Percentiles rank a stretch among this genome's conserved stretches.
phyloP scores from a whole-genome alignment of 2,113 vertebrate genomes.

The Leucoraja erinaceus region DNA sequence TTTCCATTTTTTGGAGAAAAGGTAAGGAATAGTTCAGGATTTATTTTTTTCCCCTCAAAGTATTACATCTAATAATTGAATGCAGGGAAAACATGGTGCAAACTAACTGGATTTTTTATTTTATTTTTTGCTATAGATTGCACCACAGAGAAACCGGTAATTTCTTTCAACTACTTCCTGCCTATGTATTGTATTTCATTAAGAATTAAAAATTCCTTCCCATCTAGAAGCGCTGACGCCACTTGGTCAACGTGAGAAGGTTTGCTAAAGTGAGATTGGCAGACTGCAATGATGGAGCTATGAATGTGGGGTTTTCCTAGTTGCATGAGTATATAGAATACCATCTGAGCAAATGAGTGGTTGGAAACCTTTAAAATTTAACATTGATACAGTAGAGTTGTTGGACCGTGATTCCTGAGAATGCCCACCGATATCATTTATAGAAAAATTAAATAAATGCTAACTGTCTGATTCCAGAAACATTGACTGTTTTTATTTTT shows the following conservation, averaged over 20 bases:
- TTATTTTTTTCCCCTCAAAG: not conserved
- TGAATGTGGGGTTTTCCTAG: not conserved
- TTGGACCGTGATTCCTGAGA: not conserved
- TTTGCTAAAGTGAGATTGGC: not conserved
- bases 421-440: not conserved
- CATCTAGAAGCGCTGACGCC: not conserved
- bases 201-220: not conserved
- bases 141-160: not conserved
- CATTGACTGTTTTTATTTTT: conserved; percentile 26
- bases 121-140: not conserved
- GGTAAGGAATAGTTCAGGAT: conserved; percentile 39
- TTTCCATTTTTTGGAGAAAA: conserved; percentile 41
- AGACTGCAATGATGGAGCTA: not conserved
- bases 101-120: conserved; percentile 6
- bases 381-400: not conserved
- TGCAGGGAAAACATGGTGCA: not conserved
- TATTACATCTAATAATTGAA: not conserved
- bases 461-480: not conserved
- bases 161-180: not conserved
- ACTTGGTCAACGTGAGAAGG: not conserved
- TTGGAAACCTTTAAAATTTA: not conserved
- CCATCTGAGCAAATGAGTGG: not conserved
- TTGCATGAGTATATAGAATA: not conserved
- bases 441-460: not conserved
- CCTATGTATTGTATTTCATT: not conserved